These are phyloP conservation scores for Mormyrus proboscirostris DNA, from an alignment of 2,797 vertebrate species.

Conservation along the genomic window DNA sequence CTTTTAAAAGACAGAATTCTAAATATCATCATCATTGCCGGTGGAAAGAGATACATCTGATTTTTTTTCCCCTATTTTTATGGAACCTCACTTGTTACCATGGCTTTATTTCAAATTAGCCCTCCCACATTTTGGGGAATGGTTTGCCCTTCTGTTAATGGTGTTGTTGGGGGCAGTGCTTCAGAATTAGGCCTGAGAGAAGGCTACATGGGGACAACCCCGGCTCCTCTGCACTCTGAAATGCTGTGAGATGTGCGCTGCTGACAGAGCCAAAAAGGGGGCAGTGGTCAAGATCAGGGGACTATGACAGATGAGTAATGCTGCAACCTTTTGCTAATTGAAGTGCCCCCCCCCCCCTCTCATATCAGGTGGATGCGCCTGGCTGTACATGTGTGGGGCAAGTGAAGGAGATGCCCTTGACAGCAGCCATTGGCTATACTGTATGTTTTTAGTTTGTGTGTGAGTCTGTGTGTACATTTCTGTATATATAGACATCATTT, in stretches of 20 bases:
- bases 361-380: not conserved
- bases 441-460: not conserved
- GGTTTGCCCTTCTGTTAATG: not conserved
- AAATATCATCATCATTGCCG: slow-evolving; percentile 13
- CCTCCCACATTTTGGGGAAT: not conserved
- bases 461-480: not conserved
- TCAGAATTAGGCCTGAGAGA: not conserved
- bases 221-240: not conserved
- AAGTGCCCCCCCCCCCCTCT: not conserved
- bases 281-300: not conserved
- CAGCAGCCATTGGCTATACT: not conserved
- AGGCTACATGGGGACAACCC: not conserved
- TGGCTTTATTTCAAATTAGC: not conserved
- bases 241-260: not conserved
- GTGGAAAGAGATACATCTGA: slow-evolving; percentile 8
- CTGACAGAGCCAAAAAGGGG: not conserved
- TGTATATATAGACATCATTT: not conserved
- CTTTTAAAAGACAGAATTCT: not conserved
- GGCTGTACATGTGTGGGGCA: not conserved
- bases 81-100: not conserved
- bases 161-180: not conserved
- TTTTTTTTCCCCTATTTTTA: not conserved
- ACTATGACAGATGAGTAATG: not conserved
- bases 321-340: not conserved
- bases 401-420: not conserved